phyloP scores from a whole-genome alignment of 2,888 invertebrate species.

The Chymomyza amoena region DNA sequence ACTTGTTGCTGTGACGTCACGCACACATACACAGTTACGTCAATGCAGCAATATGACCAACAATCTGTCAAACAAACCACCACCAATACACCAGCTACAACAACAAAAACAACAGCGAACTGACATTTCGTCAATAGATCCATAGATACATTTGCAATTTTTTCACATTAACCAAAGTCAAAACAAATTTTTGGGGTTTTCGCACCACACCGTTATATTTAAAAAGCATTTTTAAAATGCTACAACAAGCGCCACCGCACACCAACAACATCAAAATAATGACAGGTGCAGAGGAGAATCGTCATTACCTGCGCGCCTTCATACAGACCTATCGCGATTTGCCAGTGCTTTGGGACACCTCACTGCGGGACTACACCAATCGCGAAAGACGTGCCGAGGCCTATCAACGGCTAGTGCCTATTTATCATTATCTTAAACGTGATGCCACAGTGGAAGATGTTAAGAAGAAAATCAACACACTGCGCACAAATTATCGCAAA shows the following conservation, averaged over 20 bases:
- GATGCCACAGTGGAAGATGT: constrained; percentile 77
- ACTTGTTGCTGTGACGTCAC: constrained; percentile 66
- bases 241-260: constrained; percentile 50
- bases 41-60: constrained; percentile 75
- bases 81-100: constrained; percentile 42
- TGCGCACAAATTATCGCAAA: constrained; percentile 76
- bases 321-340: constrained; percentile 74
- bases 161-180: constrained; percentile 28
- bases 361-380: constrained; percentile 75
- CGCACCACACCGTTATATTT: constrained; percentile 18
- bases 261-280: constrained; percentile 59
- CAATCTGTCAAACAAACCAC: constrained; percentile 67
- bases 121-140: constrained; percentile 75
- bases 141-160: constrained; percentile 47
- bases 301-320: constrained; percentile 72
- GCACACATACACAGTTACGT: constrained; percentile 53
- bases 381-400: constrained; percentile 75
- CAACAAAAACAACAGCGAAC: constrained; percentile 42
- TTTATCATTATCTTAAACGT: constrained; percentile 72
- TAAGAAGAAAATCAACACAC: constrained; percentile 76
- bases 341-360: constrained; percentile 76
- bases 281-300: constrained; percentile 74
- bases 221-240: constrained; percentile 46
- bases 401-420: constrained; percentile 70
- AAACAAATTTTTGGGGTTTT: constrained; percentile 13